phyloP scores from a whole-genome alignment of 2,888 invertebrate genomes.

The Drosophila mercatorum region DNA sequence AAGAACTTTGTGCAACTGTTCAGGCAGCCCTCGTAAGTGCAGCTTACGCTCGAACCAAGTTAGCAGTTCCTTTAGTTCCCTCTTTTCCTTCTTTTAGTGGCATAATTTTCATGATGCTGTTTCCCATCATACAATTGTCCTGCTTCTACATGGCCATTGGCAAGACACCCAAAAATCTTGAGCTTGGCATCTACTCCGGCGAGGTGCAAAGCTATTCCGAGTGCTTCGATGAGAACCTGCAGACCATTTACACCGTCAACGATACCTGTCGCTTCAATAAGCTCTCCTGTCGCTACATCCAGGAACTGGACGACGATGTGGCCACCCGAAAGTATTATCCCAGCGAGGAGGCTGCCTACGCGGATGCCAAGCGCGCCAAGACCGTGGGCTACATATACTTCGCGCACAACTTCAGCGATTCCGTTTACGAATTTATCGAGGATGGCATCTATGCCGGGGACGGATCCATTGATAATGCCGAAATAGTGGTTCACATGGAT shows the following conservation, averaged over 20 bases:
- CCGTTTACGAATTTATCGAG: slow-evolving; percentile 86
- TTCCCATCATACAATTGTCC: slow-evolving; percentile 92
- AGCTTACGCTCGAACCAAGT: accelerated
- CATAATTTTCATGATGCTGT: slow-evolving; percentile 91
- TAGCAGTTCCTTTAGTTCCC: background rate
- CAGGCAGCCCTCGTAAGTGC: slow-evolving; percentile 89
- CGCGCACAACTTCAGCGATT: slow-evolving; percentile 89
- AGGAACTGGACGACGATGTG: slow-evolving; percentile 86
- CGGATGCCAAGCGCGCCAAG: slow-evolving; percentile 86
- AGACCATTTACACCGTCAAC: slow-evolving; percentile 83
- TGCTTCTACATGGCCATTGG: slow-evolving; percentile 93
- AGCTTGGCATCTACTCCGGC: slow-evolving; percentile 91
- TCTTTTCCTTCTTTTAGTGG: slow-evolving; percentile 86
- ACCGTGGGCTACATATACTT: slow-evolving; percentile 89
- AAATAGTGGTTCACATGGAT: slow-evolving; percentile 89
- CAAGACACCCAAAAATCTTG: slow-evolving; percentile 89
- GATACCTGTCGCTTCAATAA: slow-evolving; percentile 86
- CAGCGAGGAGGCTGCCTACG: slow-evolving; percentile 85
- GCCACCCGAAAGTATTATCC: slow-evolving; percentile 85
- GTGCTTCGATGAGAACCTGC: slow-evolving; percentile 82
- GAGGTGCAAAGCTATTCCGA: slow-evolving; percentile 87
- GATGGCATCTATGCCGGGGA: slow-evolving; percentile 87
- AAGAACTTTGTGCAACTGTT: slow-evolving; percentile 90
- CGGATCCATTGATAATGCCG: slow-evolving; percentile 86
- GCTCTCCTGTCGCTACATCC: slow-evolving; percentile 88